These are phyloP conservation scores for Zosterops pallidus DNA, from an alignment of 2,113 vertebrate genomes.

Conservation along the genomic window DNA sequence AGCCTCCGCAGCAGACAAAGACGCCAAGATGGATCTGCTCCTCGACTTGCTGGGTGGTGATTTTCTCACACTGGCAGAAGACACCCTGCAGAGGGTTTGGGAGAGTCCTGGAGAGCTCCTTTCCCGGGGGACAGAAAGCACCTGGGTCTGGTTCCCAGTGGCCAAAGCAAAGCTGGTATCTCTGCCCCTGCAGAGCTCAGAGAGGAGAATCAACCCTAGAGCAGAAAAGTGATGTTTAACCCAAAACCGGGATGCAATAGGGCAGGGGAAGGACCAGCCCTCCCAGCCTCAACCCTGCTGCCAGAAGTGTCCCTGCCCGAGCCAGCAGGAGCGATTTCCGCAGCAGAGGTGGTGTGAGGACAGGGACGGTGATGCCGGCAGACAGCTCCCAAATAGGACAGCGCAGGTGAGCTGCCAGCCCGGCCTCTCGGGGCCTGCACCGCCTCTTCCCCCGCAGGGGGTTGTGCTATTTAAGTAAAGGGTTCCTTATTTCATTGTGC, in stretches of 20 bases:
- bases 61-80: fast-evolving
- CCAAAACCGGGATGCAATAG: fast-evolving
- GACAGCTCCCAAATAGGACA: neutral
- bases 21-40: too few relatives aligned
- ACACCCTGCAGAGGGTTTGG: neutral
- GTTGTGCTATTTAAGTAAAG: neutral
- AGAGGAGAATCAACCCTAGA: neutral
- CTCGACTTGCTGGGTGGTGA: fast-evolving
- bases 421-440: fast-evolving
- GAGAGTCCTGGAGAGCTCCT: too few relatives aligned
- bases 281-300: fast-evolving
- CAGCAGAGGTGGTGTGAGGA: neutral
- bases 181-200: neutral
- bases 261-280: neutral
- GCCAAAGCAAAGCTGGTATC: neutral
- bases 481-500: fast-evolving
- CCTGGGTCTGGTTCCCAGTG: fast-evolving
- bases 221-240: neutral
- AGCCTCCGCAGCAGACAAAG: neutral
- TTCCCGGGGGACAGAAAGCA: fast-evolving
- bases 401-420: neutral
- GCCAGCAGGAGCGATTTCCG: neutral
- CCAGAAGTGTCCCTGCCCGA: fast-evolving
- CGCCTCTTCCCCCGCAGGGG: neutral
- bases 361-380: neutral